Percentiles rank a stretch among this genome's conserved stretches.
Evolutionary conservation across 2,113 vertebrate genomes (phyloP).

Genomic region (Lepisosteus oculatus): DNA sequence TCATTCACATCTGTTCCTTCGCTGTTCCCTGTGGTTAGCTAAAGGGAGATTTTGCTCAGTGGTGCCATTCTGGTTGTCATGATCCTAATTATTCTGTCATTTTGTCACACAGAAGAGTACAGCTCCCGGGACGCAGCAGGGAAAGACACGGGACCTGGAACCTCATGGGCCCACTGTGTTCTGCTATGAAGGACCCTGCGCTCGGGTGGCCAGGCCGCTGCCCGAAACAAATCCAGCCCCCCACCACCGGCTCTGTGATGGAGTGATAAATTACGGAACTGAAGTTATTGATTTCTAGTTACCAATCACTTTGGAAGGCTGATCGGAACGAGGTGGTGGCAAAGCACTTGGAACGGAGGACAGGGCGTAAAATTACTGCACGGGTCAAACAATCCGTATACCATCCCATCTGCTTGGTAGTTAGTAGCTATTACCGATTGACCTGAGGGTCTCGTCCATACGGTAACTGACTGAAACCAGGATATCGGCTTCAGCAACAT

Average conservation of each 20-base stretch:
- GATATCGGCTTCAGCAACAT: not conserved
- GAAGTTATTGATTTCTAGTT: no score
- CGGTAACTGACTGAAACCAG: constrained; percentile 46
- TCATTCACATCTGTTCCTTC: no score
- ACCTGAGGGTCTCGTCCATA: not conserved
- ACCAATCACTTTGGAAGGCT: no score
- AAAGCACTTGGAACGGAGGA: not conserved
- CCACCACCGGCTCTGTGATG: no score
- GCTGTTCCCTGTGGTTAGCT: not conserved
- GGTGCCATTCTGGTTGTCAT: constrained; percentile 31
- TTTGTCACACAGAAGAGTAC: constrained; percentile 34
- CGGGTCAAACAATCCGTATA: no score
- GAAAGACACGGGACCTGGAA: constrained; percentile 29
- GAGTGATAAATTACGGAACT: no score
- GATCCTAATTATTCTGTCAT: constrained; percentile 35
- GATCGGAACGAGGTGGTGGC: constrained; percentile 35
- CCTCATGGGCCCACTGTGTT: constrained; percentile 59
- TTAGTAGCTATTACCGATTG: not conserved
- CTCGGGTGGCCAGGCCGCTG: constrained; percentile 18
- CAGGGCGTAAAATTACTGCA: not conserved
- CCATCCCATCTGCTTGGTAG: no score
- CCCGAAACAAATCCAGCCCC: constrained; percentile 31
- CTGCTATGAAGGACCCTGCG: constrained; percentile 53
- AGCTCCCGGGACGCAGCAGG: constrained; percentile 26
- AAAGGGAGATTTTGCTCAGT: constrained; percentile 36